Conservation (phyloP, 2,797 vertebrate species). For the Eidolon dupreanum region DNA sequence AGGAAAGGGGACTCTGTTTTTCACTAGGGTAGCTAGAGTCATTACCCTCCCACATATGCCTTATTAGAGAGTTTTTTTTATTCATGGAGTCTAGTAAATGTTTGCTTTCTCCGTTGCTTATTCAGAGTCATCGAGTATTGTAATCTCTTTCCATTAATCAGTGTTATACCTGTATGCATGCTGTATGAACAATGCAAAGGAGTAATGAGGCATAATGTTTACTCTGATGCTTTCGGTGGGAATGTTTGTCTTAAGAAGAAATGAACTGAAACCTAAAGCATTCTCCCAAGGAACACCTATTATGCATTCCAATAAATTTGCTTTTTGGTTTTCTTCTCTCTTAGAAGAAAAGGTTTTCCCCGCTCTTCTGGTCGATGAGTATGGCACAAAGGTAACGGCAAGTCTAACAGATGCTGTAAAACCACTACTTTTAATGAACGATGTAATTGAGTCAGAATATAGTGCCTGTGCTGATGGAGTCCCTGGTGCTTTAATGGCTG, state of each 20-base stretch:
- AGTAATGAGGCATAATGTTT: slow-evolving; percentile 81
- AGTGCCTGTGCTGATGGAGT: slow-evolving; percentile 78
- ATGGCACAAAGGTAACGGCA: slow-evolving; percentile 80
- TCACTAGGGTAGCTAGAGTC: neutral
- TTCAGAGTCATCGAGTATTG: slow-evolving; percentile 57
- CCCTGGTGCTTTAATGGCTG: slow-evolving; percentile 80
- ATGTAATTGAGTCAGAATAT: slow-evolving; percentile 83
- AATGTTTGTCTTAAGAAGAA: slow-evolving; percentile 78
- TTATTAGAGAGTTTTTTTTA: neutral
- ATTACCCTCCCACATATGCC: neutral
- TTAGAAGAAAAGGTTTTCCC: slow-evolving; percentile 53
- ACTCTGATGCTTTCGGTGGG: slow-evolving; percentile 70
- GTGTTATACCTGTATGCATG: slow-evolving; percentile 55
- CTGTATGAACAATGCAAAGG: slow-evolving; percentile 53
- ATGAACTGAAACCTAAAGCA: slow-evolving; percentile 72
- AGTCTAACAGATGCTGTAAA: slow-evolving; percentile 83
- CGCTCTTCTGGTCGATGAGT: slow-evolving; percentile 74
- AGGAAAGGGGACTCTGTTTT: neutral
- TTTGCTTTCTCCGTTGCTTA: slow-evolving; percentile 21
- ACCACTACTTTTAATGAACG: slow-evolving; percentile 79
- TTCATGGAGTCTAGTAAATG: slow-evolving; percentile 24
- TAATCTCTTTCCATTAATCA: slow-evolving; percentile 81
- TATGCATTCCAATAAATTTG: slow-evolving; percentile 69
- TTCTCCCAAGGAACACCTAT: slow-evolving; percentile 61
- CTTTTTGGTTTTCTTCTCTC: slow-evolving; percentile 60